A percentile compares a stretch with the other conserved stretches of the same genome.
These are phyloP conservation scores for Eupithecia abbreviata DNA, from an alignment of 2,888 invertebrate genomes.

Conservation along the genomic window DNA sequence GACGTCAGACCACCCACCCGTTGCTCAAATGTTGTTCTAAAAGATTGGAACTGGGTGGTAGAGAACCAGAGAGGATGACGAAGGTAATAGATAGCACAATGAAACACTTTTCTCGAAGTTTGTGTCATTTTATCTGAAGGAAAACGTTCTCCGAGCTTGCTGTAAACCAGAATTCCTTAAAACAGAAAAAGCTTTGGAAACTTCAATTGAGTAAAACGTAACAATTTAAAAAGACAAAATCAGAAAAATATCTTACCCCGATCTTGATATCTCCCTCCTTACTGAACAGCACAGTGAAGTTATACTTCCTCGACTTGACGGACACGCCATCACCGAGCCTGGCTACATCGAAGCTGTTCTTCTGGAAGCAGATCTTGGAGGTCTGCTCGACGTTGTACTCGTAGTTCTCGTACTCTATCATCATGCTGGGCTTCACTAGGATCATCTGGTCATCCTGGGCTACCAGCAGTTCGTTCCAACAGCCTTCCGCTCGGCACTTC, in stretches of 20 bases:
- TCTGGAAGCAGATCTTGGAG: constrained; percentile 84
- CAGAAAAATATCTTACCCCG: constrained; percentile 82
- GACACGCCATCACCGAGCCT: constrained; percentile 87
- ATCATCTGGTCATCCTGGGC: constrained; percentile 84
- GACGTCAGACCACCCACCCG: not conserved
- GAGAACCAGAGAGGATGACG: not conserved
- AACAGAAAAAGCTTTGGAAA: not conserved
- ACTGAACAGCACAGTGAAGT: constrained; percentile 89
- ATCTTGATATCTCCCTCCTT: constrained; percentile 87
- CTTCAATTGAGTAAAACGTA: not conserved
- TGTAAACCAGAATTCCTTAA: not conserved
- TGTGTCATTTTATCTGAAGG: not conserved
- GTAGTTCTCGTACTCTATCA: constrained; percentile 87
- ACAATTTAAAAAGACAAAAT: not conserved
- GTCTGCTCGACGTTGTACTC: constrained; percentile 84
- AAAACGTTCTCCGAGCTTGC: not conserved
- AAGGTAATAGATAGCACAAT: not conserved
- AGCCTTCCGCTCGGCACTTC: constrained; percentile 85
- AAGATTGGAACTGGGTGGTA: not conserved
- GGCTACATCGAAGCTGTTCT: constrained; percentile 86
- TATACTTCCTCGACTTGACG: constrained; percentile 87
- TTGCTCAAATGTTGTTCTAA: not conserved
- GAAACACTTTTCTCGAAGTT: not conserved
- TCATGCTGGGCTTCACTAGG: constrained; percentile 85
- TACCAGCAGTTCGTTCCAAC: constrained; percentile 86